A percentile compares a stretch with the other conserved stretches of the same genome.
These are phyloP conservation scores for Polyploca ridens DNA, from an alignment of 2,888 invertebrate genomes.

Conservation along the genomic window DNA sequence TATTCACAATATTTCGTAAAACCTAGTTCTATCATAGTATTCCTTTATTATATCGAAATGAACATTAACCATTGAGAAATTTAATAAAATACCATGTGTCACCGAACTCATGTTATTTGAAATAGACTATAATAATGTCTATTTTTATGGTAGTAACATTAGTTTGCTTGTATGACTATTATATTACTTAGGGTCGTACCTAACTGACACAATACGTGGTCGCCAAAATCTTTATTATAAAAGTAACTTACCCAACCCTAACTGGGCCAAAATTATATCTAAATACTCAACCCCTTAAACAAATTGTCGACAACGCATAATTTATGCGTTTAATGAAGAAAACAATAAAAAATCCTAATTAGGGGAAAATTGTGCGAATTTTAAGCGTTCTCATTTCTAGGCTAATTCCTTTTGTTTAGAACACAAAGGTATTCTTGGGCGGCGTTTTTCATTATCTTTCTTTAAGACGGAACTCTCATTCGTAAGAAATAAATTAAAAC, in stretches of 20 bases:
- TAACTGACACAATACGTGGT: too few relatives aligned
- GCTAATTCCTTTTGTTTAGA: conserved; percentile 5
- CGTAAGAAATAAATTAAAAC: neutral
- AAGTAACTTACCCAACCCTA: neutral
- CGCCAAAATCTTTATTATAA: too few relatives aligned
- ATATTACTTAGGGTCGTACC: too few relatives aligned
- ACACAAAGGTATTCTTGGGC: conserved; percentile 2
- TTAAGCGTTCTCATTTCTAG: neutral
- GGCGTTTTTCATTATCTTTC: neutral
- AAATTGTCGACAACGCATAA: conserved; percentile 3
- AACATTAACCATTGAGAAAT: too few relatives aligned
- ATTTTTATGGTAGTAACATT: too few relatives aligned
- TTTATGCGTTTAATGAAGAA: conserved; percentile 8
- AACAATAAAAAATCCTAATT: conserved; percentile 6
- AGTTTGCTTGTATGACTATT: too few relatives aligned
- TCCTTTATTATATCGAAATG: too few relatives aligned
- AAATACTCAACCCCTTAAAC: neutral
- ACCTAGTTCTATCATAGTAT: too few relatives aligned
- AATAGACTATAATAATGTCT: too few relatives aligned
- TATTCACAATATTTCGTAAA: too few relatives aligned
- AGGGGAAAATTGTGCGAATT: neutral
- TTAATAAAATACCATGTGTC: too few relatives aligned
- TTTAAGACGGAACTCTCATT: neutral
- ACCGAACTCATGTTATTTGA: too few relatives aligned
- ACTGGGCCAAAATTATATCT: neutral